Evolutionary conservation across 2,888 invertebrate species (phyloP).

Genomic region (Sphinx pinastri): DNA sequence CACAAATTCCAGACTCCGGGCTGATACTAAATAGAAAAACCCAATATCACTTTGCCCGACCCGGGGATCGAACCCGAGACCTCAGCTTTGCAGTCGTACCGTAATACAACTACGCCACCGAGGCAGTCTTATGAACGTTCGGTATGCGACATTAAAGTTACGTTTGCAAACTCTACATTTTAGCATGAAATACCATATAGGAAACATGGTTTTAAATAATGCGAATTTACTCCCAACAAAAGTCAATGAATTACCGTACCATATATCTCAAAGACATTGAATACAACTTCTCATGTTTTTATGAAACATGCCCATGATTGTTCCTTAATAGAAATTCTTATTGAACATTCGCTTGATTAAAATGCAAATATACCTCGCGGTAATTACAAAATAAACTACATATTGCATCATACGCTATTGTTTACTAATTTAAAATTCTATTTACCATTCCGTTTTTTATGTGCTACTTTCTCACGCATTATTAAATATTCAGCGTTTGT

Average conservation of each 20-base stretch:
- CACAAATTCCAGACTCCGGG: no score
- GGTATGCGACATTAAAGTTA: background rate
- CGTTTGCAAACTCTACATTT: no score
- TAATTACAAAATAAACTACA: conserved; percentile 40
- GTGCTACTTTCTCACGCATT: conserved; percentile 64
- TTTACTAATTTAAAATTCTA: conserved; percentile 44
- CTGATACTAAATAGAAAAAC: no score
- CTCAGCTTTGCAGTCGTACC: no score
- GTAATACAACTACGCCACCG: no score
- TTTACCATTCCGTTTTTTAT: conserved; percentile 53
- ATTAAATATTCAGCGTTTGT: conserved; percentile 65
- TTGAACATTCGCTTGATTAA: conserved; percentile 16
- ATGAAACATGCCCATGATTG: background rate
- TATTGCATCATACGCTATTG: conserved; percentile 50
- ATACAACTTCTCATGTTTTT: background rate
- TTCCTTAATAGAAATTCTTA: background rate
- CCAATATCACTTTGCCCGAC: no score
- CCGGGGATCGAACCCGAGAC: no score
- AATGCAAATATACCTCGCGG: conserved; percentile 28
- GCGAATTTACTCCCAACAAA: background rate
- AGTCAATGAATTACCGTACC: background rate
- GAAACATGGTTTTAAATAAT: background rate
- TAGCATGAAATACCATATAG: no score
- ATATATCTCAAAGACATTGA: background rate
- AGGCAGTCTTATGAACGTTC: background rate